A percentile compares a stretch with the other conserved stretches of the same genome.
Conservation (phyloP, 2,797 vertebrate genomes). For the Poecilia wingei region DNA sequence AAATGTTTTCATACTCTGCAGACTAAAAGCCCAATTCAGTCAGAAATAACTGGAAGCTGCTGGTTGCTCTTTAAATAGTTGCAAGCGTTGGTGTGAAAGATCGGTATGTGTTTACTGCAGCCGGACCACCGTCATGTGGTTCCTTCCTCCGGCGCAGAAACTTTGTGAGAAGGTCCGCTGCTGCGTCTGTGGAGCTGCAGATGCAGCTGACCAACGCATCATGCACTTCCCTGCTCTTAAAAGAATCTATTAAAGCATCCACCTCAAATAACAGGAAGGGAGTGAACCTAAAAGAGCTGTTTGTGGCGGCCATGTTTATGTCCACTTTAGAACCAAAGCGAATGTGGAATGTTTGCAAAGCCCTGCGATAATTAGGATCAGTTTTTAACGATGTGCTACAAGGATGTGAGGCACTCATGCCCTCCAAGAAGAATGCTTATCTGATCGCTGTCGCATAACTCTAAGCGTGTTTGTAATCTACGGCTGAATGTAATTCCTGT, state of each 20-base stretch:
- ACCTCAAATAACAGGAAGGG: conserved; percentile 82
- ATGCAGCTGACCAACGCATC: conserved; percentile 60
- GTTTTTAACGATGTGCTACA: conserved; percentile 51
- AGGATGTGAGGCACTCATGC: conserved; percentile 37
- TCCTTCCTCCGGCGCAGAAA: conserved; percentile 33
- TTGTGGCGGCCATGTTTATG: conserved; percentile 71
- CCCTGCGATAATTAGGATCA: conserved; percentile 38
- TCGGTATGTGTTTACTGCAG: conserved; percentile 55
- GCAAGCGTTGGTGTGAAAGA: conserved; percentile 21
- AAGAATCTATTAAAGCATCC: conserved; percentile 74
- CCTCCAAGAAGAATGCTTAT: conserved; percentile 50
- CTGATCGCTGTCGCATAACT: conserved; percentile 13
- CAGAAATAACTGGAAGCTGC: conserved; percentile 8
- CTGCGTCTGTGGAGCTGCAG: conserved; percentile 45
- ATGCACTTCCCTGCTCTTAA: conserved; percentile 61
- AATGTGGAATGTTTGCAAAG: conserved; percentile 54
- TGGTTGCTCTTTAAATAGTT: conserved; percentile 29
- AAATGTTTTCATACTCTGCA: not conserved
- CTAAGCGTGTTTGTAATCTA: conserved; percentile 29
- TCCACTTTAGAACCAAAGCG: conserved; percentile 50
- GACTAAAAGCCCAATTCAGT: not conserved
- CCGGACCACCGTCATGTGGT: conserved; percentile 46
- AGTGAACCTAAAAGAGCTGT: conserved; percentile 76
- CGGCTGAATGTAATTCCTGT: not conserved
- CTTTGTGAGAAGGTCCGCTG: conserved; percentile 38